These are phyloP conservation scores for Drosophila picticornis DNA, from an alignment of 2,888 invertebrate species.

Conservation along the genomic window DNA sequence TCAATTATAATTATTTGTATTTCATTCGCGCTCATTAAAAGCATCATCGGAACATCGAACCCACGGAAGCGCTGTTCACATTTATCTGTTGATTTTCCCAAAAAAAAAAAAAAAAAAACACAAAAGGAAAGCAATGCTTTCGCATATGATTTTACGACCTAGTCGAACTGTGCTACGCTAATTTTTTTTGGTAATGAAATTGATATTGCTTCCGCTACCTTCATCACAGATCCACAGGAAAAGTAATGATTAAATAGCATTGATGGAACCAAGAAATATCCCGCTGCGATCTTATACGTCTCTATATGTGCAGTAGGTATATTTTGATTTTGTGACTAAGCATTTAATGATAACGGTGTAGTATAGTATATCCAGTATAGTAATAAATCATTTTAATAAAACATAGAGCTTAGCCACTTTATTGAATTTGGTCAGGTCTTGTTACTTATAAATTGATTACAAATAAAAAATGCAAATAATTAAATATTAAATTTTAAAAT, in stretches of 20 bases:
- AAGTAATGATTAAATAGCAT: conserved; percentile 33
- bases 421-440: no score
- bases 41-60: conserved; percentile 57
- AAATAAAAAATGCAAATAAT: neutral
- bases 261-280: conserved; percentile 22
- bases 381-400: neutral
- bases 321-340: rapidly evolving
- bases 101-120: neutral
- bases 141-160: conserved; percentile 47
- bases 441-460: neutral
- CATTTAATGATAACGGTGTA: neutral
- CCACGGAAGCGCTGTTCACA: conserved; percentile 18
- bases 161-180: conserved; percentile 42
- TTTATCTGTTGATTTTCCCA: conserved; percentile 37
- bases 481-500: neutral
- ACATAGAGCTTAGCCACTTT: neutral
- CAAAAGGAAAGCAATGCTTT: conserved; percentile 18
- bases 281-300: neutral
- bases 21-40: conserved; percentile 58
- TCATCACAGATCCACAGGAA: conserved; percentile 52
- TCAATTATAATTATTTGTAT: conserved; percentile 58
- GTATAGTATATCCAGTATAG: no score
- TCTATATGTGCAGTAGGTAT: neutral
- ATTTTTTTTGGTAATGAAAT: conserved; percentile 70
- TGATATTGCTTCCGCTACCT: conserved; percentile 74